phyloP scores from a whole-genome alignment of 2,797 vertebrate genomes.

The Etheostoma nigrum region DNA sequence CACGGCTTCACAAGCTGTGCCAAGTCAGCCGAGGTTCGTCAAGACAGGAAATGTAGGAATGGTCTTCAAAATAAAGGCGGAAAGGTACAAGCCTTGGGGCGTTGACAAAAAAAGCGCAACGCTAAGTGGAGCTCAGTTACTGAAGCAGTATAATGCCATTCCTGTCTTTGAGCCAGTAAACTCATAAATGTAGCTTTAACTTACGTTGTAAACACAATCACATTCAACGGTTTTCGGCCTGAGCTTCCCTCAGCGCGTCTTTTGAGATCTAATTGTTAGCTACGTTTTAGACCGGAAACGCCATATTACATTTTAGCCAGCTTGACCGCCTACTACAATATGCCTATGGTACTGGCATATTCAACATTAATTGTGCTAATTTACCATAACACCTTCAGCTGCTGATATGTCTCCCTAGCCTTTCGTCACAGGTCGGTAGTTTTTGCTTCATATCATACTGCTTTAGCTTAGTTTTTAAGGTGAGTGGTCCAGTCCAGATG shows the following conservation, averaged over 20 bases:
- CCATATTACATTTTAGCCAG: not conserved
- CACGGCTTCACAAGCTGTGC: constrained; percentile 51
- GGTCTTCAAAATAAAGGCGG: constrained; percentile 52
- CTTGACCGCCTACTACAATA: constrained; percentile 26
- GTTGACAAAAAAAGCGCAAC: not conserved
- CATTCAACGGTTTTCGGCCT: not conserved
- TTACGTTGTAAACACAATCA: too few species aligned
- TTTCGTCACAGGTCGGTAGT: not conserved
- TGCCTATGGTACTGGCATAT: constrained; percentile 18
- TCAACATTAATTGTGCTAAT: constrained; percentile 27
- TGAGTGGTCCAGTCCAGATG: constrained; percentile 35
- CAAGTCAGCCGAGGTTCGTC: constrained; percentile 22
- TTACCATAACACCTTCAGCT: not conserved
- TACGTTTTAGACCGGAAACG: constrained; percentile 37
- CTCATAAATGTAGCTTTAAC: rapidly evolving
- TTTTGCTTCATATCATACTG: not conserved
- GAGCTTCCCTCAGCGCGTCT: not conserved
- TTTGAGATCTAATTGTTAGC: not conserved
- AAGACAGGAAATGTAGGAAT: not conserved
- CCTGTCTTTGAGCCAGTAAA: rapidly evolving
- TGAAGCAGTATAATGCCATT: too few species aligned
- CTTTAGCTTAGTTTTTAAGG: not conserved
- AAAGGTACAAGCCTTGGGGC: rapidly evolving
- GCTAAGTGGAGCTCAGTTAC: not conserved
- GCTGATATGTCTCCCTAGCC: not conserved